Evolutionary conservation across 2,113 vertebrate genomes (phyloP).

Genomic region (Myxocyprinus asiaticus): DNA sequence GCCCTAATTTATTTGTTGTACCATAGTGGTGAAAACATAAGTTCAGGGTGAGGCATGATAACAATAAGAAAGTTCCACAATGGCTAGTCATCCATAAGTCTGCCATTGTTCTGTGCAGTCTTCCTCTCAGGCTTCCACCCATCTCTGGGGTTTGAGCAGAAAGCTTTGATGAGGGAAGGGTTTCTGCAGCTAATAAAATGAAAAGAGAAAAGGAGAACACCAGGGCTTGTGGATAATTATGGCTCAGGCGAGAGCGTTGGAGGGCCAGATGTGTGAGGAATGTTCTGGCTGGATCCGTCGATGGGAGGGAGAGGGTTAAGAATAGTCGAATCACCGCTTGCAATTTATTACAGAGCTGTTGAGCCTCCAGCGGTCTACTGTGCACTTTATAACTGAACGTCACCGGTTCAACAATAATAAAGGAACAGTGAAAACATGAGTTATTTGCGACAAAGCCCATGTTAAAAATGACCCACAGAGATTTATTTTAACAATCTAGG

Average conservation of each 20-base stretch:
- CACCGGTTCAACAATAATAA: conserved; percentile 41
- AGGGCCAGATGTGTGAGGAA: conserved; percentile 80
- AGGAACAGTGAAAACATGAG: background rate
- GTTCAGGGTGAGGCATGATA: background rate
- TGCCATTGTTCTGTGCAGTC: conserved; percentile 30
- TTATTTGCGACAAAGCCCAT: conserved; percentile 13
- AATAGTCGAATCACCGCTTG: conserved; percentile 70
- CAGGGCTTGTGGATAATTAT: conserved; percentile 76
- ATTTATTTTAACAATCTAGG: background rate
- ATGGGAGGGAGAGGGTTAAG: conserved; percentile 51
- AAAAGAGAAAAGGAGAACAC: conserved; percentile 74
- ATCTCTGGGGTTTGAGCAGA: conserved; percentile 63
- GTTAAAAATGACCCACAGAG: conserved; percentile 13
- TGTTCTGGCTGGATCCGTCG: conserved; percentile 73
- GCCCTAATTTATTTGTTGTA: no score
- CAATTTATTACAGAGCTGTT: conserved; percentile 75
- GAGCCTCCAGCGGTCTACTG: conserved; percentile 68
- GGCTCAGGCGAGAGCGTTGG: conserved; percentile 59
- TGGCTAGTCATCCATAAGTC: conserved; percentile 16
- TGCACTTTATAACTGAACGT: conserved; percentile 66
- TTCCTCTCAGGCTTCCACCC: conserved; percentile 61
- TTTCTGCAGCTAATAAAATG: conserved; percentile 66
- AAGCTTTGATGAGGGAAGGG: conserved; percentile 61
- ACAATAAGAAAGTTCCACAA: conserved; percentile 31
- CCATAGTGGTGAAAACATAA: no score